Conservation (phyloP, 2,113 vertebrate genomes). For the human (Homo sapiens) region GRCh38 chr13:90420001-90420500, state of each 20-base stretch:
- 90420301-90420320: fast-evolving
- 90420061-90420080: not conserved
- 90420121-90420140: not conserved
- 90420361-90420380: not conserved
- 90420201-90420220: not conserved
- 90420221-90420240: not conserved
- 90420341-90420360: not conserved
- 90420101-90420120: not conserved
- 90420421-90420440: fast-evolving
- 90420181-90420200: not conserved
- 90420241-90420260: not conserved
- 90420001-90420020: not conserved
- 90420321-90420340: not conserved
- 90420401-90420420: not conserved
- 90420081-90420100: not conserved
- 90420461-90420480: not conserved
- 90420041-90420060: not conserved
- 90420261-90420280: fast-evolving
- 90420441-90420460: not conserved
- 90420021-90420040: not conserved
- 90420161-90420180: not conserved
- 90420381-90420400: not conserved
- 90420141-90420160: not conserved
- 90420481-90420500: fast-evolving
- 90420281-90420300: not conserved